These are phyloP conservation scores for Apeira syringaria DNA, from an alignment of 2,888 invertebrate genomes.

Conservation along the genomic window DNA sequence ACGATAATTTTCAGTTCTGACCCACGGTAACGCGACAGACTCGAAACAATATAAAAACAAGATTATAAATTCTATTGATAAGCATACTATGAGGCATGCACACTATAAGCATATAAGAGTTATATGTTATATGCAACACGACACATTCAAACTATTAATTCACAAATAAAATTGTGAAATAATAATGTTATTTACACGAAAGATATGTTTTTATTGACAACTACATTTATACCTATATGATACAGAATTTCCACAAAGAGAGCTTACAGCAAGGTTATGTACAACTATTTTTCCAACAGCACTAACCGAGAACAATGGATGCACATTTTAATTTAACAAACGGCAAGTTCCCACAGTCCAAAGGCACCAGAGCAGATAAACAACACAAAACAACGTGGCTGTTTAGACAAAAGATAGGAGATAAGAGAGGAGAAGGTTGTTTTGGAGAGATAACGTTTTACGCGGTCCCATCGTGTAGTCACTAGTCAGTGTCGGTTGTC, in stretches of 20 bases:
- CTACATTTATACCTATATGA: constrained; percentile 9
- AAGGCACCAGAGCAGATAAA: constrained; percentile 37
- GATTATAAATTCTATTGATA: too few species aligned
- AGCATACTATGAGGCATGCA: too few species aligned
- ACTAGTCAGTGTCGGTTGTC: constrained; percentile 1
- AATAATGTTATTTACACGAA: too few species aligned
- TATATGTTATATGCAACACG: too few species aligned
- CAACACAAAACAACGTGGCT: constrained; percentile 37
- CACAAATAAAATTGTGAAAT: too few species aligned
- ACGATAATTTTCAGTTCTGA: too few species aligned
- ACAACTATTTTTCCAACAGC: constrained; percentile 27
- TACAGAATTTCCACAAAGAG: constrained; percentile 10
- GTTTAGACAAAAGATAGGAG: constrained; percentile 59
- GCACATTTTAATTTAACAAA: constrained; percentile 45
- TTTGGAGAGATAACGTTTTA: constrained; percentile 52
- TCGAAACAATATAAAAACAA: too few species aligned
- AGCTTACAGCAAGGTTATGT: constrained; percentile 16
- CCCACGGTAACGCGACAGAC: too few species aligned
- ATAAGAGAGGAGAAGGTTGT: constrained; percentile 48
- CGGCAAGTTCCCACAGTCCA: constrained; percentile 35
- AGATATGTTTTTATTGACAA: too few species aligned
- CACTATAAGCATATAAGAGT: too few species aligned
- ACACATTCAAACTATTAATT: too few species aligned
- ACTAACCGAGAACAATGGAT: constrained; percentile 21
- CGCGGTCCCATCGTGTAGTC: constrained; percentile 28